Evolutionary conservation across 1,140 invertebrate species (phyloP), one percentile per base, ranked within the genome.

Genomic region (Nephila pilipes): DNA sequence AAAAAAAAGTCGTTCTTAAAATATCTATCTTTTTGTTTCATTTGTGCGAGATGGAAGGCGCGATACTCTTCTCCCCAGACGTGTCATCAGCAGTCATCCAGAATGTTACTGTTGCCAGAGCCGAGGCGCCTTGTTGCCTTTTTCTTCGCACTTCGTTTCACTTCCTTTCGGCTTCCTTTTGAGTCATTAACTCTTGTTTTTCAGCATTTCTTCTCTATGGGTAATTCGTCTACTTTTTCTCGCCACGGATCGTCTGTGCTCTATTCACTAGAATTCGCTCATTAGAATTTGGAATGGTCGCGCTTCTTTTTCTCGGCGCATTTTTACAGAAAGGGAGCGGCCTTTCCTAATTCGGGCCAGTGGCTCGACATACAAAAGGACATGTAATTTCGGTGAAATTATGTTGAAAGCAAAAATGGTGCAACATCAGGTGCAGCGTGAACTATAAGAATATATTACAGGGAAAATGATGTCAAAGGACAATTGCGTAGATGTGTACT

Each of bases 141-240:
- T 85, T 29, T 85, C 46, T 85, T 32, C 25, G 58, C 83, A 85
- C 55, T 85, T 85, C 55, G 83, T 29, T 85, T 85, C 83, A 85
- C 83, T 85, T 85, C 55, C 55, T 85, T 60, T 85, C 83, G 83
- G 83, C 83, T 85, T 58, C 57, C n/a, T 85, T 85, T 85, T 85
- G 83, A 85, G 83, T 85, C 54, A 57, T 85, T 85, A 85, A 58
- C 57, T 58, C 55, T 85, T 85, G n/a, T 55, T 85, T 85, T 85
- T 85, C 55, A 29, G 20, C 25, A 16, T 85, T 54, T 83, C 29
- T 85, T 58, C 58, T 85, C 29, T 32, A 25, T 18, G 25, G 12
- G 55, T 22, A n/a, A 14, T 85, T 38, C 29, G 29, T 58, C 55
- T 46, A 36, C 83, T 85, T 32, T 32, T 85, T 58, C 83, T 60